Conservation (phyloP, 2,888 invertebrate genomes). For the Eristalis intricaria region DNA sequence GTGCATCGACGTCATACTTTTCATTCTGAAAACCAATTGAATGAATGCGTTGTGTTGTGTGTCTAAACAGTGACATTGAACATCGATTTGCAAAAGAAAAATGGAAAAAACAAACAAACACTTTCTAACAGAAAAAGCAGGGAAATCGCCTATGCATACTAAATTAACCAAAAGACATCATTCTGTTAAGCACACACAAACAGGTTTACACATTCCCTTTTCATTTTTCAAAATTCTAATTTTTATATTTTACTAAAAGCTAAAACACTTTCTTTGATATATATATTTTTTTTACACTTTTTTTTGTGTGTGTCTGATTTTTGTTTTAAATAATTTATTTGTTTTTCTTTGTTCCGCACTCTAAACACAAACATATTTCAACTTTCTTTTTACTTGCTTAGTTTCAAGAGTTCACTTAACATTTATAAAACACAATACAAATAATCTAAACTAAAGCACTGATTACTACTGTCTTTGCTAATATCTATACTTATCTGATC, state of each 20-base stretch:
- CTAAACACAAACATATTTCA: slow-evolving; percentile 20
- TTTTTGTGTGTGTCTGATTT: not conserved
- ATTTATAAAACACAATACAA: slow-evolving; percentile 29
- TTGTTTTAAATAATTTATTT: not conserved
- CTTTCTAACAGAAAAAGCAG: slow-evolving; percentile 28
- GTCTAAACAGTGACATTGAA: not conserved
- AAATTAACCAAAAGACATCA: slow-evolving; percentile 21
- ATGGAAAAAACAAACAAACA: not conserved
- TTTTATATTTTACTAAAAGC: slow-evolving; percentile 60
- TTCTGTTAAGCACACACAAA: slow-evolving; percentile 60
- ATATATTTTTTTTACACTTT: slow-evolving; percentile 15
- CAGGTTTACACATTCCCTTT: slow-evolving; percentile 17
- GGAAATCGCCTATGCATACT: not conserved
- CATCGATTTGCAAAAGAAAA: slow-evolving; percentile 34
- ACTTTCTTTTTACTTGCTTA: slow-evolving; percentile 9
- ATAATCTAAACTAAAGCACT: slow-evolving; percentile 55
- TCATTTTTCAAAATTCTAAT: not conserved
- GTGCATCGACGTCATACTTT: slow-evolving; percentile 36
- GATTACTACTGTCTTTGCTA: slow-evolving; percentile 3
- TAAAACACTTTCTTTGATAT: slow-evolving; percentile 57
- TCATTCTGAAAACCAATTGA: slow-evolving; percentile 33
- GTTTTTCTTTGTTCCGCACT: not conserved
- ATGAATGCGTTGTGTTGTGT: not conserved
- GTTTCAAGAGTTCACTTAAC: not conserved
- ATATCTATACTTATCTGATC: slow-evolving; percentile 25